Percentiles rank a stretch among this genome's conserved stretches.
phyloP scores from a whole-genome alignment of 2,888 invertebrate genomes.

The Ommatoiulus sabulosus region DNA sequence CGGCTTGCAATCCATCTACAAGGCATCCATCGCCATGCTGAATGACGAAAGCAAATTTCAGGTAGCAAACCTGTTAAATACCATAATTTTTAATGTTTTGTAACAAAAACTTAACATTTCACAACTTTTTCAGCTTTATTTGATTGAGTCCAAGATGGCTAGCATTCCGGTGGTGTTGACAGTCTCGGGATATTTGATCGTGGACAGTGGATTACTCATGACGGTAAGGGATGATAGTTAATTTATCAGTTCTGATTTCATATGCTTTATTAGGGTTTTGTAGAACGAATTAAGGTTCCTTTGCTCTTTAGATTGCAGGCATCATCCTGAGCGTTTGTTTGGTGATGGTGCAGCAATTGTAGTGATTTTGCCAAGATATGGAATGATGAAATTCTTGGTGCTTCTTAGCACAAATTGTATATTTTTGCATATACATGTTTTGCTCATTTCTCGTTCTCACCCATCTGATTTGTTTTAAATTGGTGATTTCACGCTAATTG shows the following conservation, averaged over 20 bases:
- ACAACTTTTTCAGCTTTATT: background rate
- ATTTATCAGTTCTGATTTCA: background rate
- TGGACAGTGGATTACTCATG: background rate
- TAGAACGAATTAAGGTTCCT: background rate
- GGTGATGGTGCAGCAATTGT: background rate
- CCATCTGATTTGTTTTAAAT: too few species aligned
- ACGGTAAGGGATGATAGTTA: background rate
- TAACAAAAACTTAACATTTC: background rate
- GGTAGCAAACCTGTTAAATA: background rate
- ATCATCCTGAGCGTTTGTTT: background rate
- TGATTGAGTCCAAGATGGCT: conserved; percentile 16
- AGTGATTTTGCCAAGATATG: background rate
- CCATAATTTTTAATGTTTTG: background rate
- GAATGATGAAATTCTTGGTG: too few species aligned
- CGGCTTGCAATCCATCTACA: conserved; percentile 1
- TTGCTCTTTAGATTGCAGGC: background rate
- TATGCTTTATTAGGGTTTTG: background rate
- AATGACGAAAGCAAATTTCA: conserved; percentile 8
- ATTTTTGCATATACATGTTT: too few species aligned
- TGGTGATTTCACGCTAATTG: too few species aligned
- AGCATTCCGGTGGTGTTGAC: background rate
- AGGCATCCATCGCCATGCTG: background rate
- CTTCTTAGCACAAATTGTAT: too few species aligned
- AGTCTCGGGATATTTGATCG: background rate
- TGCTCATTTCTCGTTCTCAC: too few species aligned